Conservation (phyloP, 2,888 invertebrate genomes). For the Drosophila ustulata region DNA sequence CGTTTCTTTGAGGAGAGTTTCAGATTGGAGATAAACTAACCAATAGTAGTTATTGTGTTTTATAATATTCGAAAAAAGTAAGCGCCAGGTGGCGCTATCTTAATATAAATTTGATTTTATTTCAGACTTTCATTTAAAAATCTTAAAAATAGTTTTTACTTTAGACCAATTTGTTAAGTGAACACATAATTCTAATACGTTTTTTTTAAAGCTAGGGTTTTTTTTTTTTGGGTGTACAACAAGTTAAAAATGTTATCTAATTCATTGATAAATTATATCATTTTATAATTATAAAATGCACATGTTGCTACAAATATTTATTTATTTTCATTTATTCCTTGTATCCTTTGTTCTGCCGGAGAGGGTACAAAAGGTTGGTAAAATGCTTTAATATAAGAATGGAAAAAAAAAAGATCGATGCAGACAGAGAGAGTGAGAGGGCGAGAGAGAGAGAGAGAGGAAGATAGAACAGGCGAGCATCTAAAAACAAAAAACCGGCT, state of each 20-base stretch:
- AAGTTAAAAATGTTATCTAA: no score
- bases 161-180: not conserved
- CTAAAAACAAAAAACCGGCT: conserved; percentile 64
- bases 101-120: not conserved
- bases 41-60: not conserved
- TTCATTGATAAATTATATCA: not conserved
- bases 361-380: not conserved
- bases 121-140: no score
- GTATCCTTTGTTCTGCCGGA: not conserved
- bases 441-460: not conserved
- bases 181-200: no score
- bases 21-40: not conserved
- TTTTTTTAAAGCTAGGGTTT: no score
- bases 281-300: not conserved
- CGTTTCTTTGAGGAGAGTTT: not conserved
- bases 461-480: not conserved
- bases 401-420: not conserved
- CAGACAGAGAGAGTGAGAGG: not conserved
- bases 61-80: no score
- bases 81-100: not conserved
- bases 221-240: no score
- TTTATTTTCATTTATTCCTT: not conserved
- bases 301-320: not conserved
- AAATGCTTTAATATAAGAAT: not conserved
- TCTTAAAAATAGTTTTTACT: not conserved